Conservation (phyloP, 2,888 invertebrate species). For the Melieria picta region DNA sequence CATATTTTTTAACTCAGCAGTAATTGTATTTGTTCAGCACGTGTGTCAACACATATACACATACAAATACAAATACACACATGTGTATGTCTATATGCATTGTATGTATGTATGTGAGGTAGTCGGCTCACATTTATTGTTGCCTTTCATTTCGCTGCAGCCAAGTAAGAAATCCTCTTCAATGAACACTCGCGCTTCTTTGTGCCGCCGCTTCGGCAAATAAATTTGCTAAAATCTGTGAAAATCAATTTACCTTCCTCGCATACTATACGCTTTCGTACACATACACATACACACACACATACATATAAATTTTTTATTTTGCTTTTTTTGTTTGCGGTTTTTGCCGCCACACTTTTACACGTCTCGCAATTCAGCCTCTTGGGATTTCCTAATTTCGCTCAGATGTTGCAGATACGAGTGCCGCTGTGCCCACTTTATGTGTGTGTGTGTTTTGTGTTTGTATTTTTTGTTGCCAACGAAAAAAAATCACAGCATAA, state of each 20-base stretch:
- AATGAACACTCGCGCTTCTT: too few species aligned
- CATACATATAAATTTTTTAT: conserved; percentile 23
- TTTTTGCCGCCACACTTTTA: conserved; percentile 4
- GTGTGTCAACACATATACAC: background rate
- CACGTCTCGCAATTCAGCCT: background rate
- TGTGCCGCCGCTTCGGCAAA: background rate
- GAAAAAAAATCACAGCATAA: conserved; percentile 4
- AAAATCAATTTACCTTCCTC: conserved; percentile 49
- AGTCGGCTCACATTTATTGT: background rate
- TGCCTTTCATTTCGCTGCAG: background rate
- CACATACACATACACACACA: too few species aligned
- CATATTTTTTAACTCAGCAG: conserved; percentile 9
- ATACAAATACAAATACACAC: background rate
- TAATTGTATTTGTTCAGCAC: conserved; percentile 25
- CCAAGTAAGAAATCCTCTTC: background rate
- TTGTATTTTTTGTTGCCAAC: background rate
- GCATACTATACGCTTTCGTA: background rate
- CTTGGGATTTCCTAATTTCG: conserved; percentile 21
- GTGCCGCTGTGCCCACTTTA: too few species aligned
- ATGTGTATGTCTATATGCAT: background rate
- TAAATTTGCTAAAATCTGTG: conserved; percentile 42
- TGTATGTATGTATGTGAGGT: too few species aligned
- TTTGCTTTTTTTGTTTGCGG: conserved; percentile 33
- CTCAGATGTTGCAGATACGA: conserved; percentile 1
- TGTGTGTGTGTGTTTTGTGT: background rate